These are phyloP conservation scores for Noctua fimbriata DNA, from an alignment of 2,888 invertebrate genomes.

Conservation along the genomic window DNA sequence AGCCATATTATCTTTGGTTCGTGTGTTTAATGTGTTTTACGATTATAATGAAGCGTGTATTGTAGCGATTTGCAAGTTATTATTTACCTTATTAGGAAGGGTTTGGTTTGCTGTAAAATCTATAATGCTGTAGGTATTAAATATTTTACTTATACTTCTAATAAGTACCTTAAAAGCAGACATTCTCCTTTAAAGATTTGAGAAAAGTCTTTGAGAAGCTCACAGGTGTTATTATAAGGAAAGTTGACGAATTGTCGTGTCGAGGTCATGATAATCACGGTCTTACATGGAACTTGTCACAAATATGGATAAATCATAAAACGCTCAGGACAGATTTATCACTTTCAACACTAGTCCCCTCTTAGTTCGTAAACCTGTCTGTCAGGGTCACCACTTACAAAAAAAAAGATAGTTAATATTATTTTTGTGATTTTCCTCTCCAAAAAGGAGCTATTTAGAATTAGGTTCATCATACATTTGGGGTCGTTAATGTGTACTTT, in stretches of 20 bases:
- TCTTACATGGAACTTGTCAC: constrained; percentile 37
- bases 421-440: no score
- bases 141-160: neutral
- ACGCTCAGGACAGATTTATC: constrained; percentile 61
- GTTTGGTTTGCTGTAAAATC: neutral
- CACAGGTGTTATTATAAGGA: neutral
- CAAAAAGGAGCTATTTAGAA: neutral
- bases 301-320: constrained; percentile 63
- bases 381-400: constrained; percentile 29
- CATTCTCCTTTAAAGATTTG: neutral
- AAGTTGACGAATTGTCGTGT: constrained; percentile 14
- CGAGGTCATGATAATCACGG: constrained; percentile 5
- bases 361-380: constrained; percentile 44
- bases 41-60: constrained; percentile 10
- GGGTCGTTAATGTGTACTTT: neutral
- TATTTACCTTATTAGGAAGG: constrained; percentile 1
- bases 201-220: neutral
- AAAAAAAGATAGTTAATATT: neutral
- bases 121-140: neutral
- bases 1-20: constrained; percentile 27
- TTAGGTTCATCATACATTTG: neutral
- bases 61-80: constrained; percentile 21
- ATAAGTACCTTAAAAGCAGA: neutral
- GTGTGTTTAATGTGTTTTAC: constrained; percentile 17
- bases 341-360: constrained; percentile 46